phyloP scores from a whole-genome alignment of 2,797 vertebrate species.

The Phylloscopus collybita region DNA sequence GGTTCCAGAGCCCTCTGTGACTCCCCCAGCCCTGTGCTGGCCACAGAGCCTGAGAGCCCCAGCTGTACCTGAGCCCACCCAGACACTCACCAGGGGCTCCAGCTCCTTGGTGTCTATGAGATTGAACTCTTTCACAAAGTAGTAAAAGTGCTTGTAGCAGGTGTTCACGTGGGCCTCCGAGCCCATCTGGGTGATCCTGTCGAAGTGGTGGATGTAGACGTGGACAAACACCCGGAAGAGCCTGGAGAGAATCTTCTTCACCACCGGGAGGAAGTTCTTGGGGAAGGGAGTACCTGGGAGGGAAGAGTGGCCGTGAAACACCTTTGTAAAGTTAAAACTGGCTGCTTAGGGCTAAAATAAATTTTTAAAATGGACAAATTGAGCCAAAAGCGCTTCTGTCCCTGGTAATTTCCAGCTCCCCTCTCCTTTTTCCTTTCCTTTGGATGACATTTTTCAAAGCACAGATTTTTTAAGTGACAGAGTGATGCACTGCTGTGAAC shows the following conservation, averaged over 20 bases:
- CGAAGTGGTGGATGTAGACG: constrained; percentile 98
- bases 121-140: constrained; percentile 93
- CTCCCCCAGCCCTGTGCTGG: background rate
- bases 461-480: background rate
- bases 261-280: constrained; percentile 94
- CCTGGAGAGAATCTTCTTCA: constrained; percentile 96
- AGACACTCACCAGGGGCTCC: constrained; percentile 92
- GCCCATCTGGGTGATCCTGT: constrained; percentile 94
- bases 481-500: background rate
- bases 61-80: background rate
- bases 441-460: background rate
- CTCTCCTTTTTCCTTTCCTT: background rate
- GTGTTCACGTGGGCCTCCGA: constrained; percentile 98
- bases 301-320: background rate
- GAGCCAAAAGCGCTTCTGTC: background rate
- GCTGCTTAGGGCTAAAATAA: background rate
- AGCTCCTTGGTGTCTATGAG: constrained; percentile 98
- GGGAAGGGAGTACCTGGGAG: constrained; percentile 94
- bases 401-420: background rate
- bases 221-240: constrained; percentile 98
- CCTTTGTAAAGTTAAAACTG: rapidly evolving
- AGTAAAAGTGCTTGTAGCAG: constrained; percentile 99
- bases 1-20: background rate
- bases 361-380: rapidly evolving
- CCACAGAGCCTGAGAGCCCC: background rate